Evolutionary conservation across 2,797 vertebrate species (phyloP), one percentile per base, ranked within the genome.

Genomic region (Etheostoma perlongum): DNA sequence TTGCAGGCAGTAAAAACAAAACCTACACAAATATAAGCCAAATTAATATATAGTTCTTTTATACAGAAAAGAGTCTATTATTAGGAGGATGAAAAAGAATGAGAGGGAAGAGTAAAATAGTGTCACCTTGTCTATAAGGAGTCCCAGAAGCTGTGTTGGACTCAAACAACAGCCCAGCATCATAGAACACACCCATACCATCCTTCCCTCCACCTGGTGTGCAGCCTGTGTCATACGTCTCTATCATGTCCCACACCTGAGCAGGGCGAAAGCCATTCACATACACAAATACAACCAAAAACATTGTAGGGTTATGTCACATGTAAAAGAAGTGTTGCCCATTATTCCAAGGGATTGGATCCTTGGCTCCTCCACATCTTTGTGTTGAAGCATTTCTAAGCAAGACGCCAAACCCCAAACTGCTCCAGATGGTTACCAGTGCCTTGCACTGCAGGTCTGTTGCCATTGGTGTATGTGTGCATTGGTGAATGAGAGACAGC

Each of bases 161-260:
- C 74, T 81, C 3, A 74, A 98, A 83, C 65, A 95, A 16, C 66
- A 98, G 91, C 2, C 97, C 97, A 0, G 97, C 97, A 0, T 97
- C 97, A 0, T 27, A 74, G 27, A 98, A 98, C 52, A 98, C 97
- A 0, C 93, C 92, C 0, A 95, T 51, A 0, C 91, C 91, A 87
- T 97, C 73, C 46, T 53, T 78, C 1, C 96, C 96, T 0, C 97
- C 96, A 73, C 97, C 97, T 0, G 95, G 63, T 0, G 96, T 96
- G 83, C 97, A 98, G 64, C 95, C 96, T 0, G 96, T 95, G 89
- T 98, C 96, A 0, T 92, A 82, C 15, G 79, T 91, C 89, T 97
- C 96, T 40, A 97, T 93, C 0, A 77, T 61, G 5, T 96, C 90
- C 97, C 97, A 98, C 19, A 98, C 88, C 97, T 98, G 79, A 59